A percentile compares a stretch with the other conserved stretches of the same genome.
Conservation (phyloP, 2,113 vertebrate genomes). For the Labeo catla region DNA sequence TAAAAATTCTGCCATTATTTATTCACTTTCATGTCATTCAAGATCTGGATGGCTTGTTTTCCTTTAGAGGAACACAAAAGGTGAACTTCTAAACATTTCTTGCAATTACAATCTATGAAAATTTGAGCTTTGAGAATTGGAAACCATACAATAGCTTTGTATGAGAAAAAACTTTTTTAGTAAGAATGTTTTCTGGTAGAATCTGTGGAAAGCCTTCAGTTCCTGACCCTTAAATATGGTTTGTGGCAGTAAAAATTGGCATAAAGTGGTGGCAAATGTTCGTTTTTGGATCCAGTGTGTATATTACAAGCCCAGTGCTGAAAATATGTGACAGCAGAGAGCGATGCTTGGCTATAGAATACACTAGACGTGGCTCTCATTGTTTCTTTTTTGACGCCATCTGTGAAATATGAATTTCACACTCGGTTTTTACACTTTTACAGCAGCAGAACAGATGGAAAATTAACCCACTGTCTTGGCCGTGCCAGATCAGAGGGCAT, state of each 20-base stretch:
- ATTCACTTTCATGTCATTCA: not conserved
- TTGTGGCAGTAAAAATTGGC: not conserved
- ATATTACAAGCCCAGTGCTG: not conserved
- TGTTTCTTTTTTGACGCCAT: not conserved
- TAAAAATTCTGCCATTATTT: not conserved
- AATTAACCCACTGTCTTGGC: not conserved
- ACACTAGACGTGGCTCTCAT: not conserved
- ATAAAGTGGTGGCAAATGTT: not conserved
- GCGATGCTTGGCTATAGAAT: not conserved
- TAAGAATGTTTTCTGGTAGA: not conserved
- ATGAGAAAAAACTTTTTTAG: not conserved
- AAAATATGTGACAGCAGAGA: not conserved
- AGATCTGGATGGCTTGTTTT: not conserved
- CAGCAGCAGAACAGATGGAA: conserved; percentile 8
- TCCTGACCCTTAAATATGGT: not conserved
- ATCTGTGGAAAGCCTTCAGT: not conserved
- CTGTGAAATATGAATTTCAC: not conserved
- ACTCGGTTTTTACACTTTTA: not conserved
- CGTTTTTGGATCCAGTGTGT: not conserved
- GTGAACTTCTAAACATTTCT: not conserved
- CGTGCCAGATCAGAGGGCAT: not conserved
- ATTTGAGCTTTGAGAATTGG: not conserved
- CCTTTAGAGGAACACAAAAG: not conserved
- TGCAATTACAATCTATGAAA: too few relatives aligned
- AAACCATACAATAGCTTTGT: too few relatives aligned